Base-by-base conservation (phyloP, 2,113 vertebrate species). In the Platichthys stellatus region DNA sequence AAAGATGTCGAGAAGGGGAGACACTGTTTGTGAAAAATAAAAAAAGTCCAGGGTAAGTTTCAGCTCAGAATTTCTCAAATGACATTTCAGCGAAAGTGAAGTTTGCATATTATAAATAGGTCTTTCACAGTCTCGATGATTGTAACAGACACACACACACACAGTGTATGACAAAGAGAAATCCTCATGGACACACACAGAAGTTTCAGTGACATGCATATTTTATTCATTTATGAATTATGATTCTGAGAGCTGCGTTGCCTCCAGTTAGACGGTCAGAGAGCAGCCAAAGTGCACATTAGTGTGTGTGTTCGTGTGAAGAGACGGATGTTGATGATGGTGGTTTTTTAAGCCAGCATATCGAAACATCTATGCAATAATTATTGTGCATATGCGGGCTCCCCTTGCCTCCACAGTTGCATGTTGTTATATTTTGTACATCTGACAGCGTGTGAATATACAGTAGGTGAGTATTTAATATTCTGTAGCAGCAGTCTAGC, bases 301-400 rank as follows among this genome's bases (percentile, higher is more conserved):
- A 56, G 51, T 62, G 13, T 15, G 57, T 28, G 24, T 58, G 57
- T 6, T 14, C 17, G 23, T 26, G 24, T 58, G 23, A 18, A 49
- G 24, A 18, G 2, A 20, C 6, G 66, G 10, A 13, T 38, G 61
- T 58, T 58, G 26, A 60, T 71, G 64, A 0, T 47, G 8, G 51
- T 51, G 86, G 87, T 76, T 86, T 87, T 86, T 31, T 84, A 83
- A 86, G 51, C 64, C 21, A 88, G 71, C 12, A 51, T 54, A 64
- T 8, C n/a, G 20, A n/a, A n/a, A 21, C 6, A 60, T 47, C 62
- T 4, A 40, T 57, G 21, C 68, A 63, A 28, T 38, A 6, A 35
- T 70, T 63, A 61, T 54, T 59, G 56, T 65, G 54, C 31, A 67
- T 64, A 5, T 45, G 28, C 31, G 53, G 23, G 23, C 23, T 23